These are phyloP conservation scores for Caenorhabditis sp. DNA, from an alignment of 2,888 invertebrate species.

Conservation along the genomic window DNA sequence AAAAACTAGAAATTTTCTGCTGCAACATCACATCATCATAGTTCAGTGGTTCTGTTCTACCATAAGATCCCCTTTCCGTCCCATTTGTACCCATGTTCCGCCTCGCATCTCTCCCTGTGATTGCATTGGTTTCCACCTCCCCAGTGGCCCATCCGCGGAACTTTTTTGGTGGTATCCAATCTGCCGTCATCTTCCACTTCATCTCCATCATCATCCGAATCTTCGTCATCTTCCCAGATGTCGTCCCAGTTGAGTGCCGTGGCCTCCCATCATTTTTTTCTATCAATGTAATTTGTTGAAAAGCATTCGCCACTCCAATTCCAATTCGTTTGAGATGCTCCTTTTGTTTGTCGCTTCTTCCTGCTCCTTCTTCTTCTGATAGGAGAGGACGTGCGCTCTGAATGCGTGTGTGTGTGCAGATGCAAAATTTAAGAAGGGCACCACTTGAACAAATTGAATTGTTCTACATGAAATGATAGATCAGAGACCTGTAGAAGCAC, in stretches of 20 bases:
- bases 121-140: constrained; percentile 35
- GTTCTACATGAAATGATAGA: constrained; percentile 7
- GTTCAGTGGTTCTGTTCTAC: constrained; percentile 1
- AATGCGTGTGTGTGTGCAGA: constrained; percentile 39
- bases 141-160: constrained; percentile 35
- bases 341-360: constrained; percentile 55
- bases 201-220: constrained; percentile 23
- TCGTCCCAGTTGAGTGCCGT: constrained; percentile 12
- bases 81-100: not conserved
- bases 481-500: not conserved
- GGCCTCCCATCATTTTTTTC: constrained; percentile 56
- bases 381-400: constrained; percentile 32
- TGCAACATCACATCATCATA: constrained; percentile 14
- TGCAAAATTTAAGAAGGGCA: constrained; percentile 46
- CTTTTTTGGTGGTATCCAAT: constrained; percentile 42
- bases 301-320: constrained; percentile 63
- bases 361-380: constrained; percentile 36
- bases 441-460: constrained; percentile 59
- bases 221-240: constrained; percentile 38
- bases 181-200: constrained; percentile 20
- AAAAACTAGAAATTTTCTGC: not conserved
- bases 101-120: constrained; percentile 10
- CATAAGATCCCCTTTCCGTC: not conserved
- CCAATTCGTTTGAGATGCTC: constrained; percentile 62
- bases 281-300: constrained; percentile 65